Percentiles rank a stretch among this genome's conserved stretches.
Conservation (phyloP, 2,888 invertebrate genomes). For the Erynnis tages region DNA sequence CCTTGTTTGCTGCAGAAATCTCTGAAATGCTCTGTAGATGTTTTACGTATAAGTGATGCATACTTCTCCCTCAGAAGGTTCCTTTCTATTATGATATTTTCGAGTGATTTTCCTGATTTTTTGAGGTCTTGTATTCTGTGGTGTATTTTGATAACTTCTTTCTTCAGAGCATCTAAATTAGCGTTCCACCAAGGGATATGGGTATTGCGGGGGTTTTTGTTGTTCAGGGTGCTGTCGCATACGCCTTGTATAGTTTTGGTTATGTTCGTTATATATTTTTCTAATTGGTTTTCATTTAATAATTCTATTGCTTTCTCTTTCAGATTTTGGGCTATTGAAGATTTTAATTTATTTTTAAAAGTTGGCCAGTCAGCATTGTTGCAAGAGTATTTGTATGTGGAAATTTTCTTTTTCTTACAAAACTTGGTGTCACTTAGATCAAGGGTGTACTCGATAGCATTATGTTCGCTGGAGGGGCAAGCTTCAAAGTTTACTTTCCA, state of each 20-base stretch:
- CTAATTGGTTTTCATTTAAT: background rate
- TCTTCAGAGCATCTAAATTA: no score
- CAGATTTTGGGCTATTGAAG: background rate
- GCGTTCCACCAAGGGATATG: no score
- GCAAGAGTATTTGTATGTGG: background rate
- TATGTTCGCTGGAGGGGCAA: constrained; percentile 6
- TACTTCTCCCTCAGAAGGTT: no score
- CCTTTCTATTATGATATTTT: no score
- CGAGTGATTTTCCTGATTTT: no score
- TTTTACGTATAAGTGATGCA: no score
- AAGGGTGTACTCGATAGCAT: background rate
- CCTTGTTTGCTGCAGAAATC: no score
- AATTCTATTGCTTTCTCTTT: background rate
- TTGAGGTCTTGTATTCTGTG: no score
- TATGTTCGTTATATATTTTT: background rate
- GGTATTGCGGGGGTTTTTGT: no score
- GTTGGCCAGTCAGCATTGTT: background rate
- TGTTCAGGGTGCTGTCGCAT: no score
- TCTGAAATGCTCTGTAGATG: no score
- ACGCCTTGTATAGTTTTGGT: background rate
- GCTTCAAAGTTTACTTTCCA: constrained; percentile 5
- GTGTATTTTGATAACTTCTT: no score
- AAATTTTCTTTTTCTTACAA: background rate
- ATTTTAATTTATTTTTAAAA: background rate
- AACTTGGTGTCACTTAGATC: background rate